Evolutionary conservation across 2,113 vertebrate genomes (phyloP), one percentile per base, ranked within the genome.

Genomic region (Podiceps cristatus): DNA sequence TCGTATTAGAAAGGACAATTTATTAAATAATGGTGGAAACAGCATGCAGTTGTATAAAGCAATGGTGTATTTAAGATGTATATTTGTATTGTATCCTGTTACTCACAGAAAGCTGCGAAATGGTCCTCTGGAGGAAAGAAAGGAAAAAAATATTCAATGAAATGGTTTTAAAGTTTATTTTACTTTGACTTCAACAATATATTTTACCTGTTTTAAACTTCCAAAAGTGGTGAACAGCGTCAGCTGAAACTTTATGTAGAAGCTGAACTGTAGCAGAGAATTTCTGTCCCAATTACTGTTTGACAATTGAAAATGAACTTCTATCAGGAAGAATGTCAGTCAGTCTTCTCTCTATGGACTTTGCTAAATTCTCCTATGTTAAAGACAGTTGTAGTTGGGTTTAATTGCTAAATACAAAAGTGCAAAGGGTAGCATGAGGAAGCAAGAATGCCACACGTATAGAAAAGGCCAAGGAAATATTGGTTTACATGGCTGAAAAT

Each of bases 381-480:
- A 35, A 90, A 47, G 64, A 19, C 9, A 8, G 25, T 72, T 60
- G 20, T 69, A 88, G 40, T 20, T 69, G 50, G 31, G 56, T 75
- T 95, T 91, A 67, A 40, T 56, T 82, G 35, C 35, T 49, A 55
- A 93, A 86, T 23, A 31, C 25, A 27, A 10, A 71, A 82, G 64
- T 64, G 44, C 27, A 78, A 75, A 81, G 44, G 13, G 25, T 72
- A 72, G 33, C 52, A 27, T 31, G 49, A 90, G 52, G 56, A 81
- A 60, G n/a, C 52, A 50, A 55, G 50, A 29, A 47, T 44, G n/a
- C 35, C 76, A 25, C 31, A 56, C 8, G 10, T 14, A 24, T 10
- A 71, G 73, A 75, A 82, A 84, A 78, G 27, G 24, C 52, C 89
- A 88, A 93, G 47, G 47, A 95, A 98, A 93, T 93, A 60, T 69